Percentiles rank a stretch among this genome's conserved stretches.
Conservation (phyloP, 2,113 vertebrate genomes). For the Psittacara wagleri region DNA sequence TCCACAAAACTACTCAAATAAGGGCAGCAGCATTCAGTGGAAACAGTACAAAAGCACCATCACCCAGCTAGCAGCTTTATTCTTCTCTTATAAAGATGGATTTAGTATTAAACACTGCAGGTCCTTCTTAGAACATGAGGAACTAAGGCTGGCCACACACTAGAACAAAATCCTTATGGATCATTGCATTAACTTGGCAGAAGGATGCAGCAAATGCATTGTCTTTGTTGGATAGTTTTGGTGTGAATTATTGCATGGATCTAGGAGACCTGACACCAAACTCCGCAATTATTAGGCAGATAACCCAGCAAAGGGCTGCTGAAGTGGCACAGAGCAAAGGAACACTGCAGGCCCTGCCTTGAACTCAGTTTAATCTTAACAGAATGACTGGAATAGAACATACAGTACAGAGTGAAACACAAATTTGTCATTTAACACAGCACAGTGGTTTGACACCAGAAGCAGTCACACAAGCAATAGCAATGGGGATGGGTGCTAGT, state of each 20-base stretch:
- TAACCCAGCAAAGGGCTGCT: neutral
- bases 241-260: neutral
- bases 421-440: neutral
- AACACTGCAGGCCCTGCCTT: neutral
- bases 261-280: neutral
- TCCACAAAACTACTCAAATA: neutral
- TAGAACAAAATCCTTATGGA: neutral
- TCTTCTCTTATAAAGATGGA: neutral
- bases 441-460: neutral
- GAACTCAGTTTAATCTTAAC: neutral
- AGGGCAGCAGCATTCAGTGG: neutral
- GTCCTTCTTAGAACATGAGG: constrained; percentile 1
- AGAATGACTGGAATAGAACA: neutral
- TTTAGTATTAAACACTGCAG: constrained; percentile 2
- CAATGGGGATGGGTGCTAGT: no score
- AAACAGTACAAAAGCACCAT: neutral
- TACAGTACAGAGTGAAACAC: neutral
- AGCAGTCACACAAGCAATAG: neutral
- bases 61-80: neutral
- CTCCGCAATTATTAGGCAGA: neutral
- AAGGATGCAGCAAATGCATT: neutral
- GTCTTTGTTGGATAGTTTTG: neutral
- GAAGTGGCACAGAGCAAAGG: neutral
- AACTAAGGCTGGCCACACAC: neutral
- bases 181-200: neutral